Base-by-base conservation (phyloP, 1,140 invertebrate species). In the Tyrophagus putrescentiae region DNA sequence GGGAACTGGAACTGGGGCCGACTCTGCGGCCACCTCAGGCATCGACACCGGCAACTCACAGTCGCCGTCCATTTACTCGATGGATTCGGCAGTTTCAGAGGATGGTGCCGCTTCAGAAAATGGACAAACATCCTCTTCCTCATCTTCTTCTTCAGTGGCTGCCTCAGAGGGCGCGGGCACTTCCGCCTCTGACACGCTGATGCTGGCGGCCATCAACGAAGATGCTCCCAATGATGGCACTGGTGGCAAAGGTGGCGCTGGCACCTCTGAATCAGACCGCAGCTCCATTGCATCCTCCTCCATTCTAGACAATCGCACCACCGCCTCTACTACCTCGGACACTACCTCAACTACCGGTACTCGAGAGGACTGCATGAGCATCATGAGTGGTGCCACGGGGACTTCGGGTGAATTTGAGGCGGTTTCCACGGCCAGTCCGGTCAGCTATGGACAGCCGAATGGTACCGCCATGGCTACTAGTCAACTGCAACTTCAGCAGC, bases 391-490 rank as follows among this genome's bases (percentile, higher is more conserved):
- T 31, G 52, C 13, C 27, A 27, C 52, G 32, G 52, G 13, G 4
- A 31, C 28, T 18, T 54, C 52, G 32, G 25, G 25, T 54, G 52
- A 54, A 34, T 54, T 54, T 33, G 52, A 54, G 25, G 7, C 52
- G 21, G 11, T 23, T 23, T 18, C 9, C 27, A 54, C 39, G 16
- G 21, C 45, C n/a, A 77, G 80, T 52, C 71, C 85, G 54, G 83
- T 84, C n/a, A n/a, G n/a, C n/a, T n/a, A n/a, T n/a, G n/a, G n/a
- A n/a, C n/a, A n/a, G n/a, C n/a, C n/a, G n/a, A n/a, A n/a, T n/a
- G n/a, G n/a, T n/a, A n/a, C n/a, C n/a, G n/a, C n/a, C n/a, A n/a
- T n/a, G n/a, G n/a, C n/a, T n/a, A n/a, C n/a, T n/a, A n/a, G n/a
- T n/a, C 80, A 2, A 79, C 80, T 3, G 79, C 78, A 23, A 5